phyloP scores from a whole-genome alignment of 2,888 invertebrate species.

The Metalampra italica region DNA sequence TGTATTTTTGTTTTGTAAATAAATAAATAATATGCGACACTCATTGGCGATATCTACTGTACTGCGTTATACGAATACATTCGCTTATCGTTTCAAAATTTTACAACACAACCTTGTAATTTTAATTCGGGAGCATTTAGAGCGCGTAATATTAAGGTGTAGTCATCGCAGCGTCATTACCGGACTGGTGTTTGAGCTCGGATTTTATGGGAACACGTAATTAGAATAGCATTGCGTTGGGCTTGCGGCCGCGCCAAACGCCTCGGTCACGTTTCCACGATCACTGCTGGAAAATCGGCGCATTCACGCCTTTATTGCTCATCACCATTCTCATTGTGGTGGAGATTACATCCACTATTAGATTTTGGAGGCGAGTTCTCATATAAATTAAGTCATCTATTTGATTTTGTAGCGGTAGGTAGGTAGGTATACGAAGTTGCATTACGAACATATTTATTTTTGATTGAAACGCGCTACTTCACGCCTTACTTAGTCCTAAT shows the following conservation, averaged over 20 bases:
- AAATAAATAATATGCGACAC: too few relatives aligned
- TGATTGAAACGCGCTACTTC: conserved; percentile 26
- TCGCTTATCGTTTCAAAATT: too few relatives aligned
- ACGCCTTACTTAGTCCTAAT: conserved; percentile 29
- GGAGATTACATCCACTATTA: conserved; percentile 47
- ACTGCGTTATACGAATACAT: too few relatives aligned
- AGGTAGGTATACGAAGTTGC: conserved; percentile 5
- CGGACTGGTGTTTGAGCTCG: conserved; percentile 6
- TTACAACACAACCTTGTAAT: conserved; percentile 5
- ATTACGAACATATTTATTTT: conserved; percentile 15
- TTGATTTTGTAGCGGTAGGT: conserved; percentile 27
- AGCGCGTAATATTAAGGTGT: conserved; percentile 9
- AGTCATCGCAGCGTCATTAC: conserved; percentile 9
- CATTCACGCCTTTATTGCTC: conserved; percentile 46
- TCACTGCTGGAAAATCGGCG: conserved; percentile 42
- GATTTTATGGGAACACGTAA: conserved; percentile 51
- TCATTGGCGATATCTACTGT: not conserved
- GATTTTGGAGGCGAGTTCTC: conserved; percentile 29
- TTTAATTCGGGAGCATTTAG: conserved; percentile 5
- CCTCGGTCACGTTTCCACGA: conserved; percentile 46
- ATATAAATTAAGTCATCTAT: conserved; percentile 44
- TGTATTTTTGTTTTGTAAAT: too few relatives aligned
- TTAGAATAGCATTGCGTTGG: conserved; percentile 32
- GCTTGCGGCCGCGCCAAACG: conserved; percentile 46
- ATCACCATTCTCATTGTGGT: conserved; percentile 53